Percentiles rank a stretch among this genome's conserved stretches.
Evolutionary conservation across 92 coral and sea anemone species (phyloP).

Genomic region (Galaxea fascicularis): DNA sequence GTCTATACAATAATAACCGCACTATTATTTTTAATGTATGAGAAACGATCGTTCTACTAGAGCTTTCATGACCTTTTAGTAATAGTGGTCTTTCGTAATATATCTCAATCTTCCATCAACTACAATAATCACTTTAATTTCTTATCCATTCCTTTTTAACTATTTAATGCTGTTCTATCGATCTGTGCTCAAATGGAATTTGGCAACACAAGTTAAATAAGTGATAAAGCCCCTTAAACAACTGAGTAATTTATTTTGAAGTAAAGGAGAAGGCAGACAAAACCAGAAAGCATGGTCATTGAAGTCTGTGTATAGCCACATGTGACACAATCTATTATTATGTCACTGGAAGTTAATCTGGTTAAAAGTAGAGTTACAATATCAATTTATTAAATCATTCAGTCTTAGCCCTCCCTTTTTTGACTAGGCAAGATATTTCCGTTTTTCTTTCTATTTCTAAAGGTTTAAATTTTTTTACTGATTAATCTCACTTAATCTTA

Average conservation of each 20-base stretch:
- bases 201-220: background rate
- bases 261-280: too few relatives aligned
- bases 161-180: background rate
- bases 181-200: background rate
- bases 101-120: constrained; percentile 1
- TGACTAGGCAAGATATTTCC: background rate
- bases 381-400: background rate
- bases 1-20: too few relatives aligned
- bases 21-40: background rate
- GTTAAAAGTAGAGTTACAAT: constrained; percentile 2
- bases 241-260: background rate
- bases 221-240: background rate
- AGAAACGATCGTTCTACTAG: constrained; percentile 1
- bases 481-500: constrained; percentile 1
- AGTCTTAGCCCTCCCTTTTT: background rate
- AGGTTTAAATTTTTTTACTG: constrained; percentile 1
- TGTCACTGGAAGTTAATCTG: background rate
- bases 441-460: background rate
- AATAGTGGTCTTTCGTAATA: background rate
- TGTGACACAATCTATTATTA: too few relatives aligned
- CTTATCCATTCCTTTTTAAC: background rate
- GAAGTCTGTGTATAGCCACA: too few relatives aligned
- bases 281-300: too few relatives aligned
- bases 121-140: background rate
- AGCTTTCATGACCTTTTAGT: constrained; percentile 1